phyloP scores from a whole-genome alignment of 2,888 invertebrate genomes.

The Erpobdella octoculata region DNA sequence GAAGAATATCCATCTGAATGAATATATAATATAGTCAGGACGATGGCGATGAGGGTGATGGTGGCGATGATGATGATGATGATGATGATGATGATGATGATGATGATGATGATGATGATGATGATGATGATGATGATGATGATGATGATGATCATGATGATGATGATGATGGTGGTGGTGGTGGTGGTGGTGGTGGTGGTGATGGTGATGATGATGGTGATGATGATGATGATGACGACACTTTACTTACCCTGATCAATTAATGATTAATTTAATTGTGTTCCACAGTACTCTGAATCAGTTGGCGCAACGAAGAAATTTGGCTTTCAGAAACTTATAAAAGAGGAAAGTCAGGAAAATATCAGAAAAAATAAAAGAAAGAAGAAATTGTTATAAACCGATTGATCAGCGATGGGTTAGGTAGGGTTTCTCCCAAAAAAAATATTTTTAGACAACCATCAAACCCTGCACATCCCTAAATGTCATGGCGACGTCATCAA shows the following conservation, averaged over 20 bases:
- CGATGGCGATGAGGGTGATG: background rate
- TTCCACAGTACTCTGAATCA: no score
- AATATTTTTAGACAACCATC: background rate
- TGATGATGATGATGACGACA: background rate
- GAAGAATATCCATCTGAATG: no score
- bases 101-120: background rate
- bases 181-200: background rate
- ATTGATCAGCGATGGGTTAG: no score
- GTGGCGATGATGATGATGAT: background rate
- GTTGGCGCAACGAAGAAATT: background rate
- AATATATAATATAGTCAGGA: no score
- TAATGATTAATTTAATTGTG: background rate
- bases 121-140: background rate
- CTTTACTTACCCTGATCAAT: no score
- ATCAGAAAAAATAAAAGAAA: background rate
- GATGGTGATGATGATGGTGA: background rate
- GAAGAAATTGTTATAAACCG: no score
- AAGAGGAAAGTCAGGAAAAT: background rate
- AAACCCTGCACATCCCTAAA: no score
- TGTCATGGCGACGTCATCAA: background rate
- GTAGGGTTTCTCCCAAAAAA: background rate
- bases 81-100: conserved; percentile 6
- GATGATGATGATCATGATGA: background rate
- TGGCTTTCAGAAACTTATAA: background rate
- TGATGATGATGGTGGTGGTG: background rate